A percentile compares a stretch with the other conserved stretches of the same genome.
Evolutionary conservation across 2,888 invertebrate species (phyloP).

Genomic region (Epinotia brunnichana): DNA sequence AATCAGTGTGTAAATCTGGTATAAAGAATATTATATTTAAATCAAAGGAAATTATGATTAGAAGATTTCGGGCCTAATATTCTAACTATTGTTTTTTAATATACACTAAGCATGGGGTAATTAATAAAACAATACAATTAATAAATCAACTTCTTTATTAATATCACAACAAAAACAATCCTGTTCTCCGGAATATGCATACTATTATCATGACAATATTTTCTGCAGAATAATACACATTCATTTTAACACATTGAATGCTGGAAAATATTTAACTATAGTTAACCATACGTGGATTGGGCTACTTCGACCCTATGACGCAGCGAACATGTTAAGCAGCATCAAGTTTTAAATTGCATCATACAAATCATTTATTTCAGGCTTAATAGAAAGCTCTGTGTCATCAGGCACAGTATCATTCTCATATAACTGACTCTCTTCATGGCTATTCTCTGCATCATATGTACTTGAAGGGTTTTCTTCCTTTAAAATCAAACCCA

Average conservation of each 20-base stretch:
- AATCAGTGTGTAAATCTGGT: constrained; percentile 75
- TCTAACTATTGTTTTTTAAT: constrained; percentile 36
- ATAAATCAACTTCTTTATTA: constrained; percentile 30
- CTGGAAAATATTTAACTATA: too few relatives aligned
- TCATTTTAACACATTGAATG: too few relatives aligned
- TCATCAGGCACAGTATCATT: constrained; percentile 72
- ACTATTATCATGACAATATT: not conserved
- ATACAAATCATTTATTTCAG: constrained; percentile 75
- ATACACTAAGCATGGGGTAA: constrained; percentile 29
- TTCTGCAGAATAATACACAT: not conserved
- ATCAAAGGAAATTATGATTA: constrained; percentile 29
- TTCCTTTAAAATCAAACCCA: constrained; percentile 67
- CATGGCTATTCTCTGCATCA: constrained; percentile 62
- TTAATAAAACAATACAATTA: constrained; percentile 29
- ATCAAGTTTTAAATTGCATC: constrained; percentile 68
- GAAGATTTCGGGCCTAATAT: constrained; percentile 37
- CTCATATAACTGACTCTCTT: constrained; percentile 75
- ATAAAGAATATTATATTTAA: constrained; percentile 56
- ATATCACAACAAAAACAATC: constrained; percentile 4
- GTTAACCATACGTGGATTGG: too few relatives aligned
- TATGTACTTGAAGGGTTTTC: constrained; percentile 69
- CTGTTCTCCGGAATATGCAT: not conserved
- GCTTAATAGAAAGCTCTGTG: constrained; percentile 65
- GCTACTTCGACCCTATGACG: too few relatives aligned
- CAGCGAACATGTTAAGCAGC: too few relatives aligned